A percentile compares a stretch with the other conserved stretches of the same genome.
phyloP scores from a whole-genome alignment of 2,797 vertebrate species.

The Hypotaenidia okinawae region DNA sequence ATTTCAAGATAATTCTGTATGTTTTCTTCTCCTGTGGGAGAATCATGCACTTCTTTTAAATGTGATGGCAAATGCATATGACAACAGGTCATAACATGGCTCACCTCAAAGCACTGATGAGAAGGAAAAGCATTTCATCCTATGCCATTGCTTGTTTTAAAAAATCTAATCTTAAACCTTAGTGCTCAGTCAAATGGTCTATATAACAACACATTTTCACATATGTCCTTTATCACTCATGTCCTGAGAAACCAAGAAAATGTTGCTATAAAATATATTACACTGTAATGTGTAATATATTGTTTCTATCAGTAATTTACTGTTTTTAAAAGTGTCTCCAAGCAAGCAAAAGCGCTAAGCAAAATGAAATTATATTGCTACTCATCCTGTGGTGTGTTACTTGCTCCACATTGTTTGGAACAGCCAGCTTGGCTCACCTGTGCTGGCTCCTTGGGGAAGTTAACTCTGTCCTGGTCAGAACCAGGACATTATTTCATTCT shows the following conservation, averaged over 20 bases:
- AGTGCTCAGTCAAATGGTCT: not conserved
- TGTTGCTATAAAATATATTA: not conserved
- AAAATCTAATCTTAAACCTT: not conserved
- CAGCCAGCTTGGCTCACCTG: too few relatives aligned
- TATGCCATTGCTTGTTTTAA: not conserved
- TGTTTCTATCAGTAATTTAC: not conserved
- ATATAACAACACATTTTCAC: not conserved
- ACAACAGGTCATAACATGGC: not conserved
- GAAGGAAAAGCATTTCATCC: not conserved
- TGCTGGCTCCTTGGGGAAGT: too few relatives aligned
- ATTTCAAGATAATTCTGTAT: not conserved
- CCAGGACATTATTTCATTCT: not conserved
- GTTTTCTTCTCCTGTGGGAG: not conserved
- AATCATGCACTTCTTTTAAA: not conserved
- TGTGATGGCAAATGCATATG: not conserved
- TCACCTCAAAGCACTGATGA: not conserved
- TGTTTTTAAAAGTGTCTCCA: not conserved
- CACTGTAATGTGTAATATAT: not conserved
- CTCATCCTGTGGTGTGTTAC: too few relatives aligned
- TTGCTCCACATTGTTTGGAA: too few relatives aligned
- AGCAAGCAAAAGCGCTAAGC: not conserved
- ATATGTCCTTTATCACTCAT: not conserved
- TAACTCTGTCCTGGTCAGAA: too few relatives aligned
- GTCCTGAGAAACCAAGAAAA: not conserved
- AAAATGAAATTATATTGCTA: not conserved